A percentile compares a stretch with the other conserved stretches of the same genome.
phyloP scores from a whole-genome alignment of 2,113 vertebrate species.

The Tetrax tetrax region DNA sequence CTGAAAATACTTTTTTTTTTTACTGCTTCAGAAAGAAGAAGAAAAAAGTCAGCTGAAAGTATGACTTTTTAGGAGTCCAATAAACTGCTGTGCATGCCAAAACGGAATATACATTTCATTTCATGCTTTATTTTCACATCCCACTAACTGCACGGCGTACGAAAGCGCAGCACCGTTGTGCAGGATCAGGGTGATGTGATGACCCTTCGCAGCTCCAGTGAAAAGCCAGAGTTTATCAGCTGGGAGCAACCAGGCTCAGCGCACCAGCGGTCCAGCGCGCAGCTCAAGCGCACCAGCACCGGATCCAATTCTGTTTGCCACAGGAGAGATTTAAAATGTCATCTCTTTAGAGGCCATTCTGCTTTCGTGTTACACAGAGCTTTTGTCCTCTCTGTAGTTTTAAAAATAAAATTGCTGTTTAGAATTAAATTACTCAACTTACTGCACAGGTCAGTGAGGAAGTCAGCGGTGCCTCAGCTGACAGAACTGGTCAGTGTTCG shows the following conservation, averaged over 20 bases:
- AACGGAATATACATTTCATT: neutral
- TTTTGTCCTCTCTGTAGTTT: neutral
- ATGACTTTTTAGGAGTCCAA: neutral
- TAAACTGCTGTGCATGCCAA: neutral
- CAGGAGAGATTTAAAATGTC: neutral
- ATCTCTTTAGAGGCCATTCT: neutral
- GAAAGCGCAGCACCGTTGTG: neutral
- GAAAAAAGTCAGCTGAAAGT: neutral
- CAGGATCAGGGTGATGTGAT: neutral
- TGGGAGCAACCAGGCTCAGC: neutral
- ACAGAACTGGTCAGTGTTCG: accelerated
- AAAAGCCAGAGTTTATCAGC: neutral
- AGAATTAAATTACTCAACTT: neutral
- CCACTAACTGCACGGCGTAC: neutral
- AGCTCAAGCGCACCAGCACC: neutral
- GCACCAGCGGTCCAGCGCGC: neutral
- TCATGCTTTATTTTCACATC: neutral
- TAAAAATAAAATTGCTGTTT: neutral
- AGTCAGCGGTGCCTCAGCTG: neutral
- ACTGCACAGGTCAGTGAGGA: neutral
- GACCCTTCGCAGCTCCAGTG: neutral
- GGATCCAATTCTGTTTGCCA: neutral
- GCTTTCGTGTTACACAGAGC: neutral
- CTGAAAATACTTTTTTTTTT: neutral
- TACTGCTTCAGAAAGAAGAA: neutral